Evolutionary conservation across 2,797 vertebrate genomes (phyloP), one percentile per base, ranked within the genome.

Genomic region (Acrocephalus scirpaceus): DNA sequence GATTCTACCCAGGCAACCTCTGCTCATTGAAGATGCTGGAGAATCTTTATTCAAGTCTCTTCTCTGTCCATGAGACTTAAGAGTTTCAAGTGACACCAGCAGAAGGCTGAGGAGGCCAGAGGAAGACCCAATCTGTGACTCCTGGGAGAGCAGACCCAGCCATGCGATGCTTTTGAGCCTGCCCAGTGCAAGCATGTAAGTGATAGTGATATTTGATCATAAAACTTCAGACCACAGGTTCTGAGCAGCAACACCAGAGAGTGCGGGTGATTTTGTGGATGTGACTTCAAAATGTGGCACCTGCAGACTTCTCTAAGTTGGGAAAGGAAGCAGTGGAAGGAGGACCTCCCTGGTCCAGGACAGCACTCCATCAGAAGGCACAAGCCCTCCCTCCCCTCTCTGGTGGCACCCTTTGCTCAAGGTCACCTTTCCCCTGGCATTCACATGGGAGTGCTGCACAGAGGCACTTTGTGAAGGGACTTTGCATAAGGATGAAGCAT

Each of bases 161-260:
- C n/a, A 38, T 2, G 4, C 0, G 0, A 50, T 2, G 2, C 7
- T 80, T 80, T 70, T 29, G 61, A 90, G 65, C 30, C 61, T 86
- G 57, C 32, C 14, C 2, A 0, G 20, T 56, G 61, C 27, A 51
- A 61, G 22, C 6, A 22, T n/a, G 38, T 81, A 23, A 56, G 22
- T 5, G 11, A 64, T 10, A n/a, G 32, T 27, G 42, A 86, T 67
- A 78, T 72, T 65, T 60, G 42, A 34, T 50, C 23, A 45, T 22
- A 78, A 92, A 88, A 57, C n/a, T 12, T 47, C 50, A 71, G 34
- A 56, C 12, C 32, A 29, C 9, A 60, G 22, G 29, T 77, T 94
- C 80, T 42, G 15, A 77, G 54, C 32, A 77, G 51, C 19, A 67
- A 4, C 25, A 36, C 36, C 54, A 5, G 2, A 2, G 58, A 42